These are phyloP conservation scores for Burhinus bistriatus DNA, from an alignment of 2,113 vertebrate species.

Conservation along the genomic window DNA sequence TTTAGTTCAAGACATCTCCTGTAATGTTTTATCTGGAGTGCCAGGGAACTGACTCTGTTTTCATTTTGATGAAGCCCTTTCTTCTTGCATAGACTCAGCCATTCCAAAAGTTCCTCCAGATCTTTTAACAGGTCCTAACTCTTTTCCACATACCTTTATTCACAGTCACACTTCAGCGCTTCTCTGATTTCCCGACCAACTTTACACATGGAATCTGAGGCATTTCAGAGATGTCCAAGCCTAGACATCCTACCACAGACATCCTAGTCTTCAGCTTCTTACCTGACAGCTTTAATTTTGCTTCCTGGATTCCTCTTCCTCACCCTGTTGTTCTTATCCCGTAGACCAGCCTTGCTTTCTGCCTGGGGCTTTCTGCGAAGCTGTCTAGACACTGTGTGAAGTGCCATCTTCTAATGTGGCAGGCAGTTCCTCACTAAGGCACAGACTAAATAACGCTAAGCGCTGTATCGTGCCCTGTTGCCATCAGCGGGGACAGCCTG, in stretches of 20 bases:
- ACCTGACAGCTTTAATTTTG: slow-evolving; percentile 27
- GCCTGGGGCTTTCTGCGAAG: background rate
- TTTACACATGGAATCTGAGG: background rate
- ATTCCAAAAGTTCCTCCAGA: background rate
- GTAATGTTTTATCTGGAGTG: background rate
- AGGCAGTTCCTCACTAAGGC: background rate
- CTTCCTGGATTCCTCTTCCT: background rate
- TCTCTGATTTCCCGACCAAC: background rate
- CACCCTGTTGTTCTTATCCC: background rate
- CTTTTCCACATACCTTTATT: background rate
- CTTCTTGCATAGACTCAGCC: background rate
- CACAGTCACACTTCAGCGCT: background rate
- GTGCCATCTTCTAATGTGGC: background rate
- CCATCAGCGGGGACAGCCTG: background rate
- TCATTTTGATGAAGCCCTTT: background rate
- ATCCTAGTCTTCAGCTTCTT: background rate
- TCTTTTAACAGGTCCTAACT: background rate
- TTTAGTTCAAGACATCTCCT: background rate
- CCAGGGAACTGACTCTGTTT: background rate
- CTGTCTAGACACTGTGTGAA: background rate
- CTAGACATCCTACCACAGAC: background rate
- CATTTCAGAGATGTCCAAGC: slow-evolving; percentile 1
- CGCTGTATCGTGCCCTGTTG: fast-evolving
- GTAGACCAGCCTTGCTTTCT: background rate
- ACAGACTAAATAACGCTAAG: background rate